Evolutionary conservation across 2,888 invertebrate species (phyloP).

Genomic region (Agrotis puta): DNA sequence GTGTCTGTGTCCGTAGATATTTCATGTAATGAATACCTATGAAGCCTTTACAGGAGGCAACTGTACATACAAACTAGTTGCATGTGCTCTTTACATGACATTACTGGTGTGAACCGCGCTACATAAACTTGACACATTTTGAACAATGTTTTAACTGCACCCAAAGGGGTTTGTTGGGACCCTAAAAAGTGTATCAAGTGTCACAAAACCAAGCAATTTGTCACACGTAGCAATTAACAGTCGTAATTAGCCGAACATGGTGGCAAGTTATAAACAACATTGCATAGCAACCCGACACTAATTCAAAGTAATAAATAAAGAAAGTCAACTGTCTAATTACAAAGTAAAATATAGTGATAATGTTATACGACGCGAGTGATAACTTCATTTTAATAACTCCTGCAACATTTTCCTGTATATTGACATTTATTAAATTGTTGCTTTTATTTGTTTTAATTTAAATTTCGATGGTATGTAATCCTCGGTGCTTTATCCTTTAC

Average conservation of each 20-base stretch:
- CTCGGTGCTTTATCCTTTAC: no score
- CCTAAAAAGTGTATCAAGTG: slow-evolving; percentile 51
- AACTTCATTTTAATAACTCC: slow-evolving; percentile 41
- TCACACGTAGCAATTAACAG: slow-evolving; percentile 58
- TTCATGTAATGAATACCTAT: slow-evolving; percentile 65
- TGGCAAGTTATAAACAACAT: slow-evolving; percentile 52
- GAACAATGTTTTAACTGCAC: slow-evolving; percentile 22
- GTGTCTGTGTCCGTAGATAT: slow-evolving; percentile 56
- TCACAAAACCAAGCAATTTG: slow-evolving; percentile 47
- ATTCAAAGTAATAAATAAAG: slow-evolving; percentile 53
- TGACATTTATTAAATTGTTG: slow-evolving; percentile 15
- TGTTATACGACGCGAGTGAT: slow-evolving; percentile 49
- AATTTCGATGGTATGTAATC: background rate
- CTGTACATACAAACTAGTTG: slow-evolving; percentile 30
- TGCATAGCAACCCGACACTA: slow-evolving; percentile 52
- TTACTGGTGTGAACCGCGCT: slow-evolving; percentile 40
- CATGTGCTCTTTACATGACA: slow-evolving; percentile 39
- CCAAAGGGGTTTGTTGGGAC: background rate
- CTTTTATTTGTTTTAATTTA: slow-evolving; percentile 28
- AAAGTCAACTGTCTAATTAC: slow-evolving; percentile 50
- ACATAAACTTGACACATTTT: slow-evolving; percentile 53
- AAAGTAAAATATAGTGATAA: slow-evolving; percentile 55
- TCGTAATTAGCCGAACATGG: slow-evolving; percentile 59
- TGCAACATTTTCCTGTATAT: slow-evolving; percentile 31
- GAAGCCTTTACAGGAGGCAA: slow-evolving; percentile 43